A percentile compares a stretch with the other conserved stretches of the same genome.
phyloP scores from a whole-genome alignment of 2,113 vertebrate species.

The Edolisoma coerulescens region DNA sequence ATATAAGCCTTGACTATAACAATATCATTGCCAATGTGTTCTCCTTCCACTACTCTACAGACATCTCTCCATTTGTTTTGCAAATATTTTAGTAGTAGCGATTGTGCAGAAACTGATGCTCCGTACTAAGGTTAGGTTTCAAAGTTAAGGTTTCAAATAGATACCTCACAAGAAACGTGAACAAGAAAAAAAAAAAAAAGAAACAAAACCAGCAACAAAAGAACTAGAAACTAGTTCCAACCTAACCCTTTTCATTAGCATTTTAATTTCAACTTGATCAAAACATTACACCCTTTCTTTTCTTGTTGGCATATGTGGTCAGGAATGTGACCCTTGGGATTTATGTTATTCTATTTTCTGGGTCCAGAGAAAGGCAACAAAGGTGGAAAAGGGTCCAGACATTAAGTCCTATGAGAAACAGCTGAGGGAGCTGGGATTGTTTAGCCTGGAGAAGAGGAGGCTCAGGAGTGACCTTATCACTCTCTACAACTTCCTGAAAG shows the following conservation, averaged over 20 bases:
- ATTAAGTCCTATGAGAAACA: not conserved
- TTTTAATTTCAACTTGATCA: not conserved
- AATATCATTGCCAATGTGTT: not conserved
- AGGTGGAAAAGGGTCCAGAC: not conserved
- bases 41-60: not conserved
- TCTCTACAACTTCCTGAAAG: not conserved
- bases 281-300: not conserved
- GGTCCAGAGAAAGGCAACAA: not conserved
- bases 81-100: not conserved
- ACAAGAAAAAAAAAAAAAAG: not conserved
- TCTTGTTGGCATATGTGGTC: not conserved
- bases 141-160: not conserved
- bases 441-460: not conserved
- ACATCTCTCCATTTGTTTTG: not conserved
- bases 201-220: not conserved
- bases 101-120: not conserved
- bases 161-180: not conserved
- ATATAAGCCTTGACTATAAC: not conserved
- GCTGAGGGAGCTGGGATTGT: no score
- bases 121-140: not conserved
- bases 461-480: not conserved
- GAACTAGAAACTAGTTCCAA: not conserved
- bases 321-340: not conserved
- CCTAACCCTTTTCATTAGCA: rapidly evolving
- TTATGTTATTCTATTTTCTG: not conserved